phyloP scores from a whole-genome alignment of 2,797 vertebrate genomes.

The Numenius phaeopus region DNA sequence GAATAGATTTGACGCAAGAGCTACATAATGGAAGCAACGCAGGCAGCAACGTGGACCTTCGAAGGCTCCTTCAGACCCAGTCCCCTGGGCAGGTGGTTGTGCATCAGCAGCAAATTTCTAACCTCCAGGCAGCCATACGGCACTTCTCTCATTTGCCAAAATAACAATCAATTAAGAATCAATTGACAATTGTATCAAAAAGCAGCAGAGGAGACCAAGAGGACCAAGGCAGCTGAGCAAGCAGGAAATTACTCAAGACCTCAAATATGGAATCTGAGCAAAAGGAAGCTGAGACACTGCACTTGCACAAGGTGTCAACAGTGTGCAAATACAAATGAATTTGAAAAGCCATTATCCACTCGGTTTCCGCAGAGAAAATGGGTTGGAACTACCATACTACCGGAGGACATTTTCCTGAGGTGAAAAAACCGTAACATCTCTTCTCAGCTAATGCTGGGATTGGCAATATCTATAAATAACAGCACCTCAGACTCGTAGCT shows the following conservation, averaged over 20 bases:
- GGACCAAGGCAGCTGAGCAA: neutral
- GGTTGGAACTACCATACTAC: neutral
- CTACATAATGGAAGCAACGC: no score
- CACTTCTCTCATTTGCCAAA: neutral
- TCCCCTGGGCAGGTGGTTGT: neutral
- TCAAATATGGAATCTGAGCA: neutral
- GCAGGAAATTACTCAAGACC: slow-evolving; percentile 20
- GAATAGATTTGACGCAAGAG: neutral
- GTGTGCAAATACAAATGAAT: neutral
- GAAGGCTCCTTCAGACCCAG: neutral
- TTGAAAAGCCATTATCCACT: neutral
- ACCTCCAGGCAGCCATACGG: neutral
- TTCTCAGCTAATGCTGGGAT: slow-evolving; percentile 18
- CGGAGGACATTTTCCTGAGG: slow-evolving; percentile 17
- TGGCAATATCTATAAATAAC: slow-evolving; percentile 59
- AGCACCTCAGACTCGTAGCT: neutral
- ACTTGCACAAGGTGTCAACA: neutral
- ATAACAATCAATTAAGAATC: neutral
- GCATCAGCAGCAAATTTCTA: neutral
- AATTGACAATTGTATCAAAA: neutral
- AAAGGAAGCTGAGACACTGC: neutral
- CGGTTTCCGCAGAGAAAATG: neutral
- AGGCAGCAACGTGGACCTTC: accelerated
- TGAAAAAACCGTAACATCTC: neutral
- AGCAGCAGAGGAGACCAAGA: slow-evolving; percentile 1